Evolutionary conservation across 1,140 invertebrate species (phyloP).

Genomic region (Hycleus phaleratus): DNA sequence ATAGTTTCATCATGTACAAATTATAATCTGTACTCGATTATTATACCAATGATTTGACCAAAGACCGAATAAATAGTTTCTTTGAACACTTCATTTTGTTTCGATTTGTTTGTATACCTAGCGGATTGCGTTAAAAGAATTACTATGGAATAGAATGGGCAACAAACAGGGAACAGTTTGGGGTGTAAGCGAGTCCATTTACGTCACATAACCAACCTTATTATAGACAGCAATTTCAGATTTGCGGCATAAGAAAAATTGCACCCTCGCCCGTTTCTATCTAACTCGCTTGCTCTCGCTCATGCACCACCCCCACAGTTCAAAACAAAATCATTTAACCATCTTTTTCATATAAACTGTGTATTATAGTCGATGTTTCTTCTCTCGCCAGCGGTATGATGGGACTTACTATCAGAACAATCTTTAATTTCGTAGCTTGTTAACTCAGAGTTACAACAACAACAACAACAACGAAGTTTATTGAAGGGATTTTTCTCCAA

Average conservation of each 20-base stretch:
- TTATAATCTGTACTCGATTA: slow-evolving; percentile 28
- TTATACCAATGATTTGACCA: slow-evolving; percentile 37
- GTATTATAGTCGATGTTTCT: not conserved
- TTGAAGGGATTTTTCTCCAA: slow-evolving; percentile 27
- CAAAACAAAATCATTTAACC: no score
- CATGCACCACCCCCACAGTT: no score
- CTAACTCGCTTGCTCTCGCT: no score
- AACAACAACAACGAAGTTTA: slow-evolving; percentile 22
- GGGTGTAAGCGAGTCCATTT: slow-evolving; percentile 22
- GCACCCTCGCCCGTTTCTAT: slow-evolving; percentile 19
- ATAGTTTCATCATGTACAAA: slow-evolving; percentile 29
- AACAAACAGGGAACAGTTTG: not conserved
- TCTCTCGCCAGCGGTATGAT: slow-evolving; percentile 15
- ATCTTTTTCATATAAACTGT: no score
- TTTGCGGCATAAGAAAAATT: slow-evolving; percentile 33
- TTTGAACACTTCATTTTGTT: not conserved
- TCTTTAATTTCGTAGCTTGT: slow-evolving; percentile 34
- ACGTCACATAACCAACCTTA: slow-evolving; percentile 30
- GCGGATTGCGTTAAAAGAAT: no score
- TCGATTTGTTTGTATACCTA: not conserved
- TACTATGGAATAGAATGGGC: no score
- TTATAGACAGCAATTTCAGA: slow-evolving; percentile 34
- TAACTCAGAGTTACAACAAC: slow-evolving; percentile 33
- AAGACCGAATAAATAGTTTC: slow-evolving; percentile 29
- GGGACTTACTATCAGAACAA: slow-evolving; percentile 27